phyloP scores from a whole-genome alignment of 1,140 invertebrate species.

The Contarinia nasturtii region DNA sequence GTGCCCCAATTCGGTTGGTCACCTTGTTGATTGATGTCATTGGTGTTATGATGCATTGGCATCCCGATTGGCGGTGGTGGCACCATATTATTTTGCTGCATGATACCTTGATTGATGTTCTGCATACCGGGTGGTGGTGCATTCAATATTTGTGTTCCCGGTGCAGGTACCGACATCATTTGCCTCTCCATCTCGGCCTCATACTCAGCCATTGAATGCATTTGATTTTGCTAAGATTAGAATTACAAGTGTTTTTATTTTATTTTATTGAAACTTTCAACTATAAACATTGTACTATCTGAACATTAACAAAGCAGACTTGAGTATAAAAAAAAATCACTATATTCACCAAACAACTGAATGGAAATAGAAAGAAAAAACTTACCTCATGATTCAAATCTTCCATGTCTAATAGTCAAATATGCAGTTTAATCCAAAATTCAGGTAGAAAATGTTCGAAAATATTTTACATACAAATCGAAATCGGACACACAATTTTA shows the following conservation, averaged over 20 bases:
- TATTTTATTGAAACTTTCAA: too few relatives aligned
- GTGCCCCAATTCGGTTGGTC: neutral
- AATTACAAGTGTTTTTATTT: too few relatives aligned
- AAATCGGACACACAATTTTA: too few relatives aligned
- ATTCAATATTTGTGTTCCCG: conserved; percentile 6
- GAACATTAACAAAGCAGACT: too few relatives aligned
- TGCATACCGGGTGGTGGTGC: conserved; percentile 9
- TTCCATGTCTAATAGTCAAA: neutral
- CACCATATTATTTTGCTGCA: conserved; percentile 8
- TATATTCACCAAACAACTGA: too few relatives aligned
- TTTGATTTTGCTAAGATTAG: neutral
- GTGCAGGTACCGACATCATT: conserved; percentile 8
- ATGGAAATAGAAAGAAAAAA: too few relatives aligned
- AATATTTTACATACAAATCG: too few relatives aligned
- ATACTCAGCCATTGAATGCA: conserved; percentile 8
- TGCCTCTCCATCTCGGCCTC: conserved; percentile 10
- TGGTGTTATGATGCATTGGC: conserved; percentile 10
- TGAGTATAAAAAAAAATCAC: too few relatives aligned
- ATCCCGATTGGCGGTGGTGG: conserved; percentile 1
- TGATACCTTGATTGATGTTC: conserved; percentile 6
- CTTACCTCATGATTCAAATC: neutral
- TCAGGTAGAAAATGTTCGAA: too few relatives aligned
- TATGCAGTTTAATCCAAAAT: neutral
- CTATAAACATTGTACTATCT: too few relatives aligned
- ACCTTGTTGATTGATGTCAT: conserved; percentile 4